Conservation (phyloP, 1,140 invertebrate species). For the Zaprionus capensis region DNA sequence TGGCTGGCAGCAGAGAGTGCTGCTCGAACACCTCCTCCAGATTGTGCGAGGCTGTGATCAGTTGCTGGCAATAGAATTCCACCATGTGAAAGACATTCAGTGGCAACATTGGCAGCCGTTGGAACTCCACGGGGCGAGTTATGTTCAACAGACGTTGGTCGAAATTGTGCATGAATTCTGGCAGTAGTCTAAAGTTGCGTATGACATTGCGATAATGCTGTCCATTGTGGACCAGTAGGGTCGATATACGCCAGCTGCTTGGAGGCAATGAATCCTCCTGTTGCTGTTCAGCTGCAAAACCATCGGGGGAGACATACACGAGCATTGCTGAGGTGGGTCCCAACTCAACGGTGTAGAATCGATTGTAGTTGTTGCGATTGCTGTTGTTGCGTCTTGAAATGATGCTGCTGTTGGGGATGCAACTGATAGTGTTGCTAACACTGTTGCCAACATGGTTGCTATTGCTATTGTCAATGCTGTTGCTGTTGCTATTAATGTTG, state of each 20-base stretch:
- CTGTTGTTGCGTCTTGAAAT: too few species aligned
- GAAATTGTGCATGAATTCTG: neutral
- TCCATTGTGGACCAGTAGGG: slow-evolving; percentile 19
- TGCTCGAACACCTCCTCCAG: neutral
- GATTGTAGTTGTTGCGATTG: neutral
- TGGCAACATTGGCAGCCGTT: neutral
- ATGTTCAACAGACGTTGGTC: neutral
- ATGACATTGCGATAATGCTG: slow-evolving; percentile 7
- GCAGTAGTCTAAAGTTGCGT: neutral
- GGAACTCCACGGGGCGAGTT: neutral
- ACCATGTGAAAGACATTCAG: neutral
- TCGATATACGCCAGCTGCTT: slow-evolving; percentile 11
- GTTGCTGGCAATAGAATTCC: slow-evolving; percentile 6
- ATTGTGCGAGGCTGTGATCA: slow-evolving; percentile 3
- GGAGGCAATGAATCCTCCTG: neutral
- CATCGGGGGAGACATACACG: neutral
- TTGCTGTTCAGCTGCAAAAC: neutral
- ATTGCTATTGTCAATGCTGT: too few species aligned
- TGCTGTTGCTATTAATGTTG: neutral
- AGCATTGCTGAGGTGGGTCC: neutral
- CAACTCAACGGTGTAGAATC: neutral
- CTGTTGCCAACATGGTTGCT: too few species aligned
- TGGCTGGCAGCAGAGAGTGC: neutral
- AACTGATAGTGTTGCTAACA: neutral
- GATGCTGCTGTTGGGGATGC: neutral